These are phyloP conservation scores for Lasioglossum lativentre DNA, from an alignment of 2,888 invertebrate species.

Conservation along the genomic window DNA sequence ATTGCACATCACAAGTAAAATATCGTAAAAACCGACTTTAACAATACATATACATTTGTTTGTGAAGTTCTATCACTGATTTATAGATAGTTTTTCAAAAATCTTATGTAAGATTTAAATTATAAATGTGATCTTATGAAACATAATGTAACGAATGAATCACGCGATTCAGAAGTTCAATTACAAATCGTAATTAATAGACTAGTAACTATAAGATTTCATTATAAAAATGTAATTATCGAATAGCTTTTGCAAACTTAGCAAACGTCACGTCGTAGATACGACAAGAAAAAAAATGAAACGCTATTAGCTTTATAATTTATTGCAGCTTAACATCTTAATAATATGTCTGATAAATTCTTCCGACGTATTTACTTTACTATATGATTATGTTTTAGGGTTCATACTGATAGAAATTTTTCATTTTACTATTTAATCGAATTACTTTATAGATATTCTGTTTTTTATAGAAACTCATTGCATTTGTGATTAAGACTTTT, in stretches of 20 bases:
- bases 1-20: conserved; percentile 67
- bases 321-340: neutral
- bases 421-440: neutral
- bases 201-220: neutral
- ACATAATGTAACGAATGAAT: neutral
- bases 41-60: neutral
- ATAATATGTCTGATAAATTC: neutral
- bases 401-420: neutral
- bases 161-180: too few relatives aligned
- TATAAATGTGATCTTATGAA: too few relatives aligned
- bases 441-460: neutral
- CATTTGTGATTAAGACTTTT: neutral
- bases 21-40: neutral
- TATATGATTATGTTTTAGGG: neutral
- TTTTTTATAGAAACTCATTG: neutral
- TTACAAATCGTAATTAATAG: neutral
- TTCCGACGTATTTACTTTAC: neutral
- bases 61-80: neutral
- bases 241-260: neutral
- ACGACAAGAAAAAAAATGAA: neutral
- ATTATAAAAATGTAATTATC: neutral
- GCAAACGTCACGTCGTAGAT: neutral
- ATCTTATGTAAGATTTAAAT: neutral
- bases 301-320: neutral
- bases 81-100: neutral